Percentiles rank a stretch among this genome's conserved stretches.
Evolutionary conservation across 2,113 vertebrate genomes (phyloP).

Genomic region (Nansenia antarctica): DNA sequence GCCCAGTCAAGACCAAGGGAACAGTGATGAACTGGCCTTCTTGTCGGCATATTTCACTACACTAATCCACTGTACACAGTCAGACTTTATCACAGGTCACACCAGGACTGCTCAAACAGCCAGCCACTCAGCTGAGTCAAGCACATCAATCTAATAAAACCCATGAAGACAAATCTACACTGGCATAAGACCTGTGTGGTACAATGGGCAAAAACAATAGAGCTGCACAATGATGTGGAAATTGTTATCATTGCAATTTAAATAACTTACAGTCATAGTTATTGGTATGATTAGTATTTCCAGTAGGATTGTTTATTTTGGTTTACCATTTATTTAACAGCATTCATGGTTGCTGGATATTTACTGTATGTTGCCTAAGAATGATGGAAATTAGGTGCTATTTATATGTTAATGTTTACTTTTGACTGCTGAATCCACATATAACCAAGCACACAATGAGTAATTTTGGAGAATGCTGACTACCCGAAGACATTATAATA

Average conservation of each 20-base stretch:
- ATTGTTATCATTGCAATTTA: neutral
- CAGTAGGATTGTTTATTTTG: neutral
- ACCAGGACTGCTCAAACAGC: constrained; percentile 17
- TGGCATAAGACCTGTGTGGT: constrained; percentile 2
- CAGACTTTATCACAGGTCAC: constrained; percentile 34
- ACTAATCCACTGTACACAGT: constrained; percentile 36
- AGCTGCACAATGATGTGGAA: constrained; percentile 1
- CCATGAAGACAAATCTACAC: constrained; percentile 20
- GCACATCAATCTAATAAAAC: constrained; percentile 47
- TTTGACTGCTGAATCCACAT: too few species aligned
- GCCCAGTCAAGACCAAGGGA: constrained; percentile 25
- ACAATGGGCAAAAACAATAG: constrained; percentile 1
- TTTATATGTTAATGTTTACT: too few species aligned
- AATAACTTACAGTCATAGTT: neutral
- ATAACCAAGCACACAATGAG: too few species aligned
- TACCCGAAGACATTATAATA: neutral
- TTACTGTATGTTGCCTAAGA: neutral
- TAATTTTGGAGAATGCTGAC: too few species aligned
- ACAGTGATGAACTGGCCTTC: constrained; percentile 20
- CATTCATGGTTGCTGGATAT: neutral
- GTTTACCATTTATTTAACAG: neutral
- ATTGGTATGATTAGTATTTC: neutral
- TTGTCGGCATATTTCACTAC: constrained; percentile 36
- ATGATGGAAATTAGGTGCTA: neutral
- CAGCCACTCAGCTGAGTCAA: constrained; percentile 42